Evolutionary conservation across 2,797 vertebrate species (phyloP), one percentile per base, ranked within the genome.

Genomic region (Psittacula echo): DNA sequence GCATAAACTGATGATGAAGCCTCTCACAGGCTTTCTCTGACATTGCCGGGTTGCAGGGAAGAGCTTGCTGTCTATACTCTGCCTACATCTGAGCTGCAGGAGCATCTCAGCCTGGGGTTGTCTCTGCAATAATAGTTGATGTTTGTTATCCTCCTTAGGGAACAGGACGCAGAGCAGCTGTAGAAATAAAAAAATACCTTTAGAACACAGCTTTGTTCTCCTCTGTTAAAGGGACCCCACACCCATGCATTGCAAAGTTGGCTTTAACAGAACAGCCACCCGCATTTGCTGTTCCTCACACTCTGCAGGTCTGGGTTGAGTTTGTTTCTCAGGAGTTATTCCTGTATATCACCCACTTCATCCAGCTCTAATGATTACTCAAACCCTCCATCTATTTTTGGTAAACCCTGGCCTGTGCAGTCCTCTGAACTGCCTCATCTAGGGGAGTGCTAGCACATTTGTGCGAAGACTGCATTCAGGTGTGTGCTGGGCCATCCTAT

Each of bases 231-330:
- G 62, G 18, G 19, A 0, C 0, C 13, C 12, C 41, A 50, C 6
- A 50, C 7, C 4, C 1, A 0, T 32, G 23, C 1, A 0, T 34
- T 32, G 45, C 64, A 65, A 62, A 79, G 18, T 26, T 67, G 32
- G 9, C 78, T 81, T 89, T 60, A 73, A 82, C 61, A 73, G 27
- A 80, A 51, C 11, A 58, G 45, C 39, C 14, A 29, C 11, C n/a
- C 73, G 51, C 37, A 30, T 44, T 53, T 80, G 41, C 65, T 62
- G n/a, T 48, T 83, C 42, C 10, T 4, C 19, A 30, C 20, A 7
- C 72, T 47, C 30, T 56, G n/a, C 17, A 37, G 27, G 30, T 89
- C 34, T 61, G 18, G 11, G 68, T 19, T 79, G 47, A 90, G 11
- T 66, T 74, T 66, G 14, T 62, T 86, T 58, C 53, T 58, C 56